Evolutionary conservation across 2,888 invertebrate species (phyloP).

Genomic region (Cataglyphis altisquamis): DNA sequence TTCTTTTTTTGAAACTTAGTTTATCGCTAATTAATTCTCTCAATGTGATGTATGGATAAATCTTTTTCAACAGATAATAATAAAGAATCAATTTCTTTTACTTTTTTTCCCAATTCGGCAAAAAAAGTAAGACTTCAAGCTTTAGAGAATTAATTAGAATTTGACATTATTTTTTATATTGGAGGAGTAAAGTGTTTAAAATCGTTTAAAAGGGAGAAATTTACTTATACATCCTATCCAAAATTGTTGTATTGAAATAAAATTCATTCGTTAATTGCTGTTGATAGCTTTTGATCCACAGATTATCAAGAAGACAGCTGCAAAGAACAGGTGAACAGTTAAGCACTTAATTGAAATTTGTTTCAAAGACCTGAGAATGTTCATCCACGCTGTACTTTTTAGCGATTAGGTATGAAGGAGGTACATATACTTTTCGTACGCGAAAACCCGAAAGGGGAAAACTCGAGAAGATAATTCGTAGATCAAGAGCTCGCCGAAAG

Average conservation of each 20-base stretch:
- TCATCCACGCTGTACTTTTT: slow-evolving; percentile 78
- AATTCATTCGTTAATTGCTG: slow-evolving; percentile 40
- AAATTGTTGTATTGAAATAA: slow-evolving; percentile 47
- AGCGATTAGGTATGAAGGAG: slow-evolving; percentile 67
- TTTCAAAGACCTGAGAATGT: slow-evolving; percentile 77
- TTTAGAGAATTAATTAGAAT: slow-evolving; percentile 14
- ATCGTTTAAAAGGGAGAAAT: slow-evolving; percentile 56
- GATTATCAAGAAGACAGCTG: slow-evolving; percentile 68
- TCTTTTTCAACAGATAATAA: slow-evolving; percentile 9
- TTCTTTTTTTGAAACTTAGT: neutral
- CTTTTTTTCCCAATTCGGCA: neutral
- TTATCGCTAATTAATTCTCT: neutral
- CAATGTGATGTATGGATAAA: slow-evolving; percentile 9
- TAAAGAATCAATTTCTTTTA: neutral
- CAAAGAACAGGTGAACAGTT: slow-evolving; percentile 79
- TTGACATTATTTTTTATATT: slow-evolving; percentile 20
- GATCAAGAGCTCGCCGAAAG: slow-evolving; percentile 63
- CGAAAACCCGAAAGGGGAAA: slow-evolving; percentile 59
- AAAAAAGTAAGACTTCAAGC: slow-evolving; percentile 12
- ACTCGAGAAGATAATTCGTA: slow-evolving; percentile 68
- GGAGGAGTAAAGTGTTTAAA: slow-evolving; percentile 16
- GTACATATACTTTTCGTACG: slow-evolving; percentile 46
- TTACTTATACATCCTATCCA: slow-evolving; percentile 30
- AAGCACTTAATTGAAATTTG: slow-evolving; percentile 76
- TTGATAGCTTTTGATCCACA: slow-evolving; percentile 63